Conservation (phyloP, 2,888 invertebrate species). For the Steinernema carpocapsae region DNA sequence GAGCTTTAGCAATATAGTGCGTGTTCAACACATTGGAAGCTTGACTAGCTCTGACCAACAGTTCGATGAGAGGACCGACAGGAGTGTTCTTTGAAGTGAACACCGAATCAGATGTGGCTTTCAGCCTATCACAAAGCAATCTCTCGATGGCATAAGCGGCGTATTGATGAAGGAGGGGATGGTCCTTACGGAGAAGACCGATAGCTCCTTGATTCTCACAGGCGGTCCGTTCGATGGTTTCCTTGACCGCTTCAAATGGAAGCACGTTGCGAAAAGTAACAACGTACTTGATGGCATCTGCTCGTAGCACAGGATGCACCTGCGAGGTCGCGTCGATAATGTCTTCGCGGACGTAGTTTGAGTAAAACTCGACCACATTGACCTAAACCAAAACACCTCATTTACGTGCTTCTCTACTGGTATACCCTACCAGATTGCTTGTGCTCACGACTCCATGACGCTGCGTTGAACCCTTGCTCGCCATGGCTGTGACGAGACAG, state of each 20-base stretch:
- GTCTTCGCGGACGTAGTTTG: constrained; percentile 85
- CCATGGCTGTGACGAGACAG: constrained; percentile 92
- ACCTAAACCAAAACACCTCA: constrained; percentile 72
- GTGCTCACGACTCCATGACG: constrained; percentile 71
- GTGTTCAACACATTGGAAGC: constrained; percentile 83
- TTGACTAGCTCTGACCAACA: constrained; percentile 80
- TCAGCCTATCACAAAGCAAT: constrained; percentile 73
- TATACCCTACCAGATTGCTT: constrained; percentile 49
- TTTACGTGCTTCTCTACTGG: background rate
- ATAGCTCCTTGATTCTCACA: constrained; percentile 42
- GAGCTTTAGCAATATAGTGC: constrained; percentile 95
- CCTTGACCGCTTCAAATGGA: constrained; percentile 79
- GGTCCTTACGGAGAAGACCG: constrained; percentile 78
- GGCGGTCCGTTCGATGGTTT: constrained; percentile 73
- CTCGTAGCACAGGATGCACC: constrained; percentile 78
- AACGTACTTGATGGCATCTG: constrained; percentile 92
- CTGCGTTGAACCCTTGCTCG: constrained; percentile 85
- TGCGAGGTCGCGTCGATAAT: constrained; percentile 74
- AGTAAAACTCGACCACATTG: constrained; percentile 85
- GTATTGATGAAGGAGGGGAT: constrained; percentile 90
- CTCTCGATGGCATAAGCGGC: constrained; percentile 90
- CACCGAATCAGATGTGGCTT: too few species aligned
- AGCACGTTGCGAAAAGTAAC: constrained; percentile 93
- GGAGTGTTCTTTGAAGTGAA: constrained; percentile 70
- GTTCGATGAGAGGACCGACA: constrained; percentile 79